Evolutionary conservation across 1,140 invertebrate genomes (phyloP).

Genomic region (Coptotermes formosanus): DNA sequence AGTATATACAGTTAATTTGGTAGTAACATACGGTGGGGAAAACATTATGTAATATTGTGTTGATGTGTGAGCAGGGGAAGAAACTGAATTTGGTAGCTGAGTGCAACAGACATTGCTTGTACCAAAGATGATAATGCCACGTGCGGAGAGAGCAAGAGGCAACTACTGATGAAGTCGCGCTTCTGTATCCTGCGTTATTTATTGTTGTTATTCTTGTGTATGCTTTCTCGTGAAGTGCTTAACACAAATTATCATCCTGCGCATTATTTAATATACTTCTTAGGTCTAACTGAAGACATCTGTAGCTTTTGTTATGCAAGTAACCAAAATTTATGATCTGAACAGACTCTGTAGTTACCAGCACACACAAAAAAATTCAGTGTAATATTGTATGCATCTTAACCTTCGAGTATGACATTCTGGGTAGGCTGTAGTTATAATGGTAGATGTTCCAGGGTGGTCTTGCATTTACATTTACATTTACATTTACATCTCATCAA

Average conservation of each 20-base stretch:
- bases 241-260: background rate
- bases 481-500: too few species aligned
- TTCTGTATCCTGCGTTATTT: background rate
- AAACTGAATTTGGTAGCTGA: constrained; percentile 12
- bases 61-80: background rate
- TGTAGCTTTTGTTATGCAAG: background rate
- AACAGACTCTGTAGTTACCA: background rate
- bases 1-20: background rate
- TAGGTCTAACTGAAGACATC: background rate
- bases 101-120: background rate
- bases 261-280: background rate
- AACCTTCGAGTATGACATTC: too few species aligned
- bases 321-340: background rate
- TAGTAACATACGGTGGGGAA: background rate
- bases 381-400: too few species aligned
- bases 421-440: too few species aligned
- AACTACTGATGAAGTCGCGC: background rate
- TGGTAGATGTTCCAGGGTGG: too few species aligned
- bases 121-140: constrained; percentile 2
- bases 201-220: background rate
- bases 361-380: background rate
- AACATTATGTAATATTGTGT: background rate
- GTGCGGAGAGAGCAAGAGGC: background rate
- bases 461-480: too few species aligned
- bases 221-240: background rate